Evolutionary conservation across 2,113 vertebrate species (phyloP).

Genomic region (Lethenteron reissneri): DNA sequence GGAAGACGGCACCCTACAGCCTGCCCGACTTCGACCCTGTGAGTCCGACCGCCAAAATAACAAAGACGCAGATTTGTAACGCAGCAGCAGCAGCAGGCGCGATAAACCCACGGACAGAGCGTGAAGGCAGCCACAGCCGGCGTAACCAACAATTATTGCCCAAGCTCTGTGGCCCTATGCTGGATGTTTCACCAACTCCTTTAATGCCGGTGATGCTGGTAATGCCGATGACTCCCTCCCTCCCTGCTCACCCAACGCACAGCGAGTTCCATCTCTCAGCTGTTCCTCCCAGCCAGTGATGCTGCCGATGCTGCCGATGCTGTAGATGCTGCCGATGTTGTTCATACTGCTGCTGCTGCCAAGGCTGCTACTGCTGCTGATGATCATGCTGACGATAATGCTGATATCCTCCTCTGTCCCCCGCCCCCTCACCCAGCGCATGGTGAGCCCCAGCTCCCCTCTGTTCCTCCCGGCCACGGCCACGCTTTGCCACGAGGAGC

Average conservation of each 20-base stretch:
- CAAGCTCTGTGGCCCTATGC: too few relatives aligned
- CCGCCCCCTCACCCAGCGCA: conserved; percentile 20
- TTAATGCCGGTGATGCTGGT: background rate
- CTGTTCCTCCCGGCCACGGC: conserved; percentile 32
- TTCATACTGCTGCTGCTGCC: too few relatives aligned
- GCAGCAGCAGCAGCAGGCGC: too few relatives aligned
- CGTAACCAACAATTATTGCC: too few relatives aligned
- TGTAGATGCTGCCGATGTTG: too few relatives aligned
- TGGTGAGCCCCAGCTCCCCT: conserved; percentile 15
- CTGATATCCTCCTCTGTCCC: background rate
- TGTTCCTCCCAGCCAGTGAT: too few relatives aligned
- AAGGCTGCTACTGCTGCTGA: too few relatives aligned
- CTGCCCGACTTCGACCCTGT: conserved; percentile 51
- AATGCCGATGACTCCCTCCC: background rate
- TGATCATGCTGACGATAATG: too few relatives aligned
- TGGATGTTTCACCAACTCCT: background rate
- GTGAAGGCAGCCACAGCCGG: too few relatives aligned
- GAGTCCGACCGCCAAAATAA: conserved; percentile 13
- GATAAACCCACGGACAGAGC: background rate
- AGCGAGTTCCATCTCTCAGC: too few relatives aligned
- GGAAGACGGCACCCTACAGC: conserved; percentile 33
- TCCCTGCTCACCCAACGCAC: too few relatives aligned
- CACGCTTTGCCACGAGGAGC: conserved; percentile 24
- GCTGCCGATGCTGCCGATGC: too few relatives aligned
- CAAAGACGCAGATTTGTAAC: background rate